Percentiles rank a stretch among this genome's conserved stretches.
phyloP scores from a whole-genome alignment of 2,888 invertebrate genomes.

The Scaptomyza tumidula region DNA sequence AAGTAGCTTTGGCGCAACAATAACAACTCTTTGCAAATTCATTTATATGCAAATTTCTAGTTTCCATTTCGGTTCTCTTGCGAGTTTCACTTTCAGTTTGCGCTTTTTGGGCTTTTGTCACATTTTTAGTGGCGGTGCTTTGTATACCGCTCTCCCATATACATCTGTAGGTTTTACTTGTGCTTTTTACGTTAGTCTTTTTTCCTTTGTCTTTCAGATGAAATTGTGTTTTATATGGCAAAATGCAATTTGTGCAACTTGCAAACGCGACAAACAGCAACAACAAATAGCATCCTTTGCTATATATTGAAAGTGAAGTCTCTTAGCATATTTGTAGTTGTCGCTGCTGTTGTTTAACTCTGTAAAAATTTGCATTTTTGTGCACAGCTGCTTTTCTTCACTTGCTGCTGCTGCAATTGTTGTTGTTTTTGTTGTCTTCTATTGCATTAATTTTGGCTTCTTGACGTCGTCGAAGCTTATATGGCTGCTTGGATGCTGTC shows the following conservation, averaged over 20 bases:
- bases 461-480: slow-evolving; percentile 67
- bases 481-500: slow-evolving; percentile 58
- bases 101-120: slow-evolving; percentile 72
- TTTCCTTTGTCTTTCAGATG: slow-evolving; percentile 70
- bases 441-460: slow-evolving; percentile 81
- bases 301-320: slow-evolving; percentile 80
- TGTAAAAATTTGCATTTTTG: slow-evolving; percentile 76
- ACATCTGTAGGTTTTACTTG: slow-evolving; percentile 34
- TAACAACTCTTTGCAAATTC: slow-evolving; percentile 74
- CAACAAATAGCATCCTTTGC: slow-evolving; percentile 76
- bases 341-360: slow-evolving; percentile 62
- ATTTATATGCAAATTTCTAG: slow-evolving; percentile 82
- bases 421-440: slow-evolving; percentile 63
- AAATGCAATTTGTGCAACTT: slow-evolving; percentile 82
- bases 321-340: slow-evolving; percentile 74
- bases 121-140: slow-evolving; percentile 59
- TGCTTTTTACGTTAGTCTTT: slow-evolving; percentile 20
- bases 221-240: slow-evolving; percentile 81
- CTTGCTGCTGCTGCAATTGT: slow-evolving; percentile 49
- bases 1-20: slow-evolving; percentile 41
- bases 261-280: slow-evolving; percentile 78
- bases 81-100: slow-evolving; percentile 77
- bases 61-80: slow-evolving; percentile 72
- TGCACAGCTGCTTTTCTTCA: slow-evolving; percentile 80
- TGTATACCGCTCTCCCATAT: slow-evolving; percentile 41